Percentiles rank a stretch among this genome's conserved stretches.
These are phyloP conservation scores for Anguilla marmorata DNA, from an alignment of 2,797 vertebrate genomes.

Conservation along the genomic window DNA sequence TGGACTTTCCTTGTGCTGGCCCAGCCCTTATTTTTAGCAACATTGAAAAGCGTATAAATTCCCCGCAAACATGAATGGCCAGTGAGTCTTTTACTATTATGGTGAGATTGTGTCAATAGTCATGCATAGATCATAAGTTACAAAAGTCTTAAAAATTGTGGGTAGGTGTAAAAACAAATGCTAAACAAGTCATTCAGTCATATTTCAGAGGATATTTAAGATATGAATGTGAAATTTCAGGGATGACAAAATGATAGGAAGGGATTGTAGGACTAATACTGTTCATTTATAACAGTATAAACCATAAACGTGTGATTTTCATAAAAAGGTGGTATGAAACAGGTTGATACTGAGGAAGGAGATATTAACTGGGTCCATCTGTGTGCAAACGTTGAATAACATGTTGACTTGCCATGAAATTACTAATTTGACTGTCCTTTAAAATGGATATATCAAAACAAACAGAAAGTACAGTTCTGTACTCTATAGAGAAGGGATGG, in stretches of 20 bases:
- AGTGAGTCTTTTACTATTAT: neutral
- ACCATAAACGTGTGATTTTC: neutral
- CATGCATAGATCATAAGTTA: conserved; percentile 48
- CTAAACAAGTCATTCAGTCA: neutral
- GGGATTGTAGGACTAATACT: neutral
- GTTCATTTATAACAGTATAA: neutral
- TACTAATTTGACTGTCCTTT: neutral
- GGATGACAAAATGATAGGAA: neutral
- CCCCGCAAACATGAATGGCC: neutral
- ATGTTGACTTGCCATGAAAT: neutral
- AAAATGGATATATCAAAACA: conserved; percentile 1
- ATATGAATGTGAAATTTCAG: conserved; percentile 4
- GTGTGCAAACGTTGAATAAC: neutral
- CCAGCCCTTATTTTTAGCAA: neutral
- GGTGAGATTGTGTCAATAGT: neutral
- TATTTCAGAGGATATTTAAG: neutral
- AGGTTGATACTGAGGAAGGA: neutral
- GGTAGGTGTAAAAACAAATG: conserved; percentile 15
- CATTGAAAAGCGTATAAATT: neutral
- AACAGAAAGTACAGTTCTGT: conserved; percentile 55
- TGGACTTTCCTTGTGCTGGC: conserved; percentile 47
- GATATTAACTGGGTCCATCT: neutral
- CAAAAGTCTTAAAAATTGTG: conserved; percentile 50
- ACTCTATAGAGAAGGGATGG: conserved; percentile 50
- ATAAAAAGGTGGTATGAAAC: neutral